Conservation (phyloP, 1,140 invertebrate species). For the Reticulitermes speratus region DNA sequence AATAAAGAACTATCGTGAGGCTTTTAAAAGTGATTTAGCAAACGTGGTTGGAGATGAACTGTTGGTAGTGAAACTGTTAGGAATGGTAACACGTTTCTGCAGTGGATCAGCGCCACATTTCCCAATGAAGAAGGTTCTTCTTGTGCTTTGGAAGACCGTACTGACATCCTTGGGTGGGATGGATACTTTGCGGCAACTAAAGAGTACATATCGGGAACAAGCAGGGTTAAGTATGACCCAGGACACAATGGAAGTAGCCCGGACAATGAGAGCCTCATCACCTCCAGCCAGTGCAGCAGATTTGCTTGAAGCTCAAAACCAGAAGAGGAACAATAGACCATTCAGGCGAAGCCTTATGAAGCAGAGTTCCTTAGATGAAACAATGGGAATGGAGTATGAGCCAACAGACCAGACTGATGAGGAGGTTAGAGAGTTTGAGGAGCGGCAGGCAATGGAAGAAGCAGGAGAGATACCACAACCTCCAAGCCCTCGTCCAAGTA, state of each 20-base stretch:
- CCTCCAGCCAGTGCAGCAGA: constrained; percentile 92
- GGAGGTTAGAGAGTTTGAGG: constrained; percentile 51
- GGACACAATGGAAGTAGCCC: constrained; percentile 91
- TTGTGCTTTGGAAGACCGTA: constrained; percentile 95
- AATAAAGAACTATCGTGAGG: constrained; percentile 67
- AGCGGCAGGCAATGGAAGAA: constrained; percentile 46
- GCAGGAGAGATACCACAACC: constrained; percentile 46
- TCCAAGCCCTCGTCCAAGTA: constrained; percentile 54
- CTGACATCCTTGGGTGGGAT: constrained; percentile 88
- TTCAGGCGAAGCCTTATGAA: constrained; percentile 80
- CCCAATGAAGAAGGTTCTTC: constrained; percentile 95
- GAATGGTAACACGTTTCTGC: constrained; percentile 94
- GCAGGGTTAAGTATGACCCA: constrained; percentile 77
- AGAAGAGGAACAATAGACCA: constrained; percentile 64
- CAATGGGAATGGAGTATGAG: constrained; percentile 66
- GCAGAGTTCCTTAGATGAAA: constrained; percentile 90
- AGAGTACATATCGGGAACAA: constrained; percentile 69
- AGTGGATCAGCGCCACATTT: constrained; percentile 92
- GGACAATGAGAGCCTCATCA: constrained; percentile 90
- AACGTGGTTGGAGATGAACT: constrained; percentile 72
- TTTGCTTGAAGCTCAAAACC: constrained; percentile 85
- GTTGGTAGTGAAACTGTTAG: constrained; percentile 82
- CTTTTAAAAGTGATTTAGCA: constrained; percentile 81
- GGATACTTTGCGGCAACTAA: constrained; percentile 72
- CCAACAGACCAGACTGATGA: constrained; percentile 45